These are phyloP conservation scores for Poeciliopsis turrubarensis DNA, from an alignment of 2,113 vertebrate species.

Conservation along the genomic window DNA sequence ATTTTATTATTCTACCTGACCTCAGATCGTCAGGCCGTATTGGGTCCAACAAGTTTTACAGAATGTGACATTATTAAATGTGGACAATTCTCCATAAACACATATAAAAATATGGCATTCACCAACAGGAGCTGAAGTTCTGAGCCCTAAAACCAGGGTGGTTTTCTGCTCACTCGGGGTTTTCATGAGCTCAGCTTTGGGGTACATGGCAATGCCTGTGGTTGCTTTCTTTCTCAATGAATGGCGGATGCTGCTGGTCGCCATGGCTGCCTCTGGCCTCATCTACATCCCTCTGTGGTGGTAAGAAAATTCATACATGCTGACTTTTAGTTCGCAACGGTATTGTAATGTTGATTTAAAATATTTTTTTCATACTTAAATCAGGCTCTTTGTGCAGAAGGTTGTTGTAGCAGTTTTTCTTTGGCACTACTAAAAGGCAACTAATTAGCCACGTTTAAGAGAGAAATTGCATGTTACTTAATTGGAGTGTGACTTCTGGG, in stretches of 20 bases:
- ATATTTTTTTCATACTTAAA: not conserved
- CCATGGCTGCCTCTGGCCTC: constrained; percentile 80
- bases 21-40: not conserved
- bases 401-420: not conserved
- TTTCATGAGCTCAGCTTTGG: constrained; percentile 86
- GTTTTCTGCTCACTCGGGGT: constrained; percentile 86
- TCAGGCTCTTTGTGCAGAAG: not conserved
- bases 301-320: constrained; percentile 72
- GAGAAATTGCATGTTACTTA: too few species aligned
- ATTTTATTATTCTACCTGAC: not conserved
- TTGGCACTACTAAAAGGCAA: not conserved
- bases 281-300: constrained; percentile 87
- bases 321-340: not conserved
- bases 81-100: not conserved
- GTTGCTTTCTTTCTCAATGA: constrained; percentile 85
- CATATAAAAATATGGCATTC: not conserved
- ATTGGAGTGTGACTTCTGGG: not conserved
- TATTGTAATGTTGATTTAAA: not conserved
- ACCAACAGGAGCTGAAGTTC: constrained; percentile 84
- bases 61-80: too few species aligned
- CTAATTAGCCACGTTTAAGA: not conserved
- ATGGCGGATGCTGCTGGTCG: constrained; percentile 85
- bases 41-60: not conserved
- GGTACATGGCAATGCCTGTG: constrained; percentile 87
- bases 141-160: constrained; percentile 83